phyloP scores from a whole-genome alignment of 2,113 vertebrate genomes.

The Odontesthes bonariensis region DNA sequence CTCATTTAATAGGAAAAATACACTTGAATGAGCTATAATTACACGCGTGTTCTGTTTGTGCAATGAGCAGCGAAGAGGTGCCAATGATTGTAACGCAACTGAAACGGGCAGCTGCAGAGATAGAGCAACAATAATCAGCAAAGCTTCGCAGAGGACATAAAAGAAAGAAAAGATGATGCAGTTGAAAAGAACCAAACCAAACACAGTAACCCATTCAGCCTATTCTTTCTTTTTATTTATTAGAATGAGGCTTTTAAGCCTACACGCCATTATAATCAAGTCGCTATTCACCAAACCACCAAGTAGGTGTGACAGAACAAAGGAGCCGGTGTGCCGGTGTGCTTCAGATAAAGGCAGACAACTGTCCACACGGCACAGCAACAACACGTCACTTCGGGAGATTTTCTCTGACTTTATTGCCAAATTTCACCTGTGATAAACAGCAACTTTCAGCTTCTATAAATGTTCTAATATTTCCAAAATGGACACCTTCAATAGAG shows the following conservation, averaged over 20 bases:
- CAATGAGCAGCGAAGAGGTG: constrained; percentile 27
- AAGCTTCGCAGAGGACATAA: constrained; percentile 4
- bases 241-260: constrained; percentile 37
- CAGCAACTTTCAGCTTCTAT: neutral
- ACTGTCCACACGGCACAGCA: constrained; percentile 5
- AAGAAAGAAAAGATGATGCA: constrained; percentile 28
- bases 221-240: neutral
- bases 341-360: constrained; percentile 15
- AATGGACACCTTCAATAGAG: neutral
- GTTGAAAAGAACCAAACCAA: constrained; percentile 12
- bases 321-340: neutral
- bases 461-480: neutral
- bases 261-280: constrained; percentile 42
- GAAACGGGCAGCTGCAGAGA: constrained; percentile 1
- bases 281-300: constrained; percentile 29
- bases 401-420: neutral
- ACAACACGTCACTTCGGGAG: neutral
- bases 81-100: neutral
- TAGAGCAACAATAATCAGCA: neutral
- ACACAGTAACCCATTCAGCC: constrained; percentile 7
- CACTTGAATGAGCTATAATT: constrained; percentile 3
- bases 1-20: constrained; percentile 12
- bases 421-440: too few species aligned
- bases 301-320: constrained; percentile 24
- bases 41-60: neutral